Evolutionary conservation across 2,888 invertebrate species (phyloP), one percentile per base, ranked within the genome.

Genomic region (Mesorhabditis spiculigera): DNA sequence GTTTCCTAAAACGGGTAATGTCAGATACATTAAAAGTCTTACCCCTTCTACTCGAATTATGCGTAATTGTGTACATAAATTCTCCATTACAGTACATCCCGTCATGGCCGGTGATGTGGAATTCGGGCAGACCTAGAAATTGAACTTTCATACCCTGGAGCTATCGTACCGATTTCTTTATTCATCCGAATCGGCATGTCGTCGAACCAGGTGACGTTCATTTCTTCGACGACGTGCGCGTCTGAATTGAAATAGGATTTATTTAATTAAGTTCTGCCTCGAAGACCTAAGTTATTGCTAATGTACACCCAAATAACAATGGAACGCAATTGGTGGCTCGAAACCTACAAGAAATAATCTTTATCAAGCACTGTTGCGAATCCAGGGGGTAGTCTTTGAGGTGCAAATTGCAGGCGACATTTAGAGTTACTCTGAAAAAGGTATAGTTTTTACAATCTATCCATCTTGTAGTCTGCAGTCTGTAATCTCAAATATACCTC

Each of bases 361-460:
- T 97, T 83, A 97, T 95, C 76, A 95, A 95, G 89, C 97, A 97
- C 88, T 95, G 95, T 89, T 97, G 97, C 81, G 93, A 93, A 89
- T 97, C 97, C 79, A 97, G 89, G 1, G 97, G 97, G 89, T 97
- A 97, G 89, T 97, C 94, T 88, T 96, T 96, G 50, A 97, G 90
- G 88, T 97, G 95, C 95, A 97, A 96, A 95, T 96, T 96, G 89
- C 97, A 97, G 77, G 97, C 96, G 77, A 96, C 89, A 1, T 96
- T 96, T 65, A 96, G 95, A 5, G 96, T 73, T 44, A 73, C 74
- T n/a, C 73, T 73, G 28, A 66, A 64, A 68, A 6, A 8, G 28
- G 28, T 28, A 28, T 28, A 28, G 28, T 28, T 28, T 28, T 28
- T 28, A 28, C 28, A 28, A 28, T 28, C 28, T 28, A 28, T 28